A percentile compares a stretch with the other conserved stretches of the same genome.
Evolutionary conservation across 2,113 vertebrate species (phyloP).

Genomic region (Naja naja): DNA sequence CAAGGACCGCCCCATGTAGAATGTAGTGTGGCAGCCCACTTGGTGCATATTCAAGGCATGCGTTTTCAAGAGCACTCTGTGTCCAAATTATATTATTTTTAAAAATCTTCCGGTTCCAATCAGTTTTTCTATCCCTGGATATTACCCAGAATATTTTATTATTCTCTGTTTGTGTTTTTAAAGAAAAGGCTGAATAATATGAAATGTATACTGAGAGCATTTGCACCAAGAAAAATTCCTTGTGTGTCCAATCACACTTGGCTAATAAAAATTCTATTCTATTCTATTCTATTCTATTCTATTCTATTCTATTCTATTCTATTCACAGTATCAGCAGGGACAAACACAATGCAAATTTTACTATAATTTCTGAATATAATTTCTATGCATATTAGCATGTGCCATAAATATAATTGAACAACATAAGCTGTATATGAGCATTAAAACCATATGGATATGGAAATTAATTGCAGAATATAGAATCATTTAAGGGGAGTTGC

Average conservation of each 20-base stretch:
- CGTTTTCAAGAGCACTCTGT: not conserved
- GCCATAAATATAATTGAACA: conserved; percentile 37
- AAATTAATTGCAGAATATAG: conserved; percentile 38
- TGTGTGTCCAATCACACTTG: no score
- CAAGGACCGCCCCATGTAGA: not conserved
- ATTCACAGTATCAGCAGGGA: conserved; percentile 39
- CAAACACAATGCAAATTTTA: conserved; percentile 41
- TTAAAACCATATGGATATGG: conserved; percentile 26
- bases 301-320: no score
- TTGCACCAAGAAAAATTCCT: no score
- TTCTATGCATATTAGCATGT: conserved; percentile 15
- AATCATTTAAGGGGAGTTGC: conserved; percentile 23
- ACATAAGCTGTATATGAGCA: not conserved
- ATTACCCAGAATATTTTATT: conserved; percentile 56
- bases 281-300: no score
- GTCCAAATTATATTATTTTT: conserved; percentile 35
- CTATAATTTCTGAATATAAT: conserved; percentile 36
- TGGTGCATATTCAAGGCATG: not conserved
- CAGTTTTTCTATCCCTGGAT: conserved; percentile 52
- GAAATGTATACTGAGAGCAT: not conserved
- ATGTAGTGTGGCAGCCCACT: not conserved
- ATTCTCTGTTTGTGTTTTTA: conserved; percentile 44
- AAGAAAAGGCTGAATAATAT: conserved; percentile 35
- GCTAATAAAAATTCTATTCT: no score
- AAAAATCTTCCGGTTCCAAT: conserved; percentile 41